Percentiles rank a stretch among this genome's conserved stretches.
phyloP scores from a whole-genome alignment of 2,113 vertebrate genomes.

The Casuarius casuarius region DNA sequence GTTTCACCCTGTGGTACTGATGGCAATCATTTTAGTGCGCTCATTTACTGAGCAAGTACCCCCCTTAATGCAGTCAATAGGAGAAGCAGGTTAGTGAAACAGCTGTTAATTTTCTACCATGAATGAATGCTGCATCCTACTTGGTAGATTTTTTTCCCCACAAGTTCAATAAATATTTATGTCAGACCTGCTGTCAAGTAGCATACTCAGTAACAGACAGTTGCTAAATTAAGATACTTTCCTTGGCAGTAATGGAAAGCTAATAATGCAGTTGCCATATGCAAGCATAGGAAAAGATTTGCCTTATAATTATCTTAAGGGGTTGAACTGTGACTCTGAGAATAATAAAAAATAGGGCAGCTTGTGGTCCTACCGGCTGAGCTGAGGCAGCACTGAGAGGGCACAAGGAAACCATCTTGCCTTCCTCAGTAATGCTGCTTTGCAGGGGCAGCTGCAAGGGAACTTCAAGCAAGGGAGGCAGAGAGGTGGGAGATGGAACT shows the following conservation, averaged over 20 bases:
- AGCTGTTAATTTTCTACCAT: not conserved
- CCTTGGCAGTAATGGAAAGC: constrained; percentile 29
- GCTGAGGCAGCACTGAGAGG: not conserved
- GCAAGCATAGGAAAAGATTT: constrained; percentile 17
- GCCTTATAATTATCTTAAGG: constrained; percentile 21
- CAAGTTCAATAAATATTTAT: constrained; percentile 52
- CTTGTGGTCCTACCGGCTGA: not conserved
- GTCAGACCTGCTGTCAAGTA: constrained; percentile 13
- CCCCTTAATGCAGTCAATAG: not conserved
- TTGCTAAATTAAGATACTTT: constrained; percentile 59
- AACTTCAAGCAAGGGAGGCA: not conserved
- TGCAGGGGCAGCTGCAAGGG: not conserved
- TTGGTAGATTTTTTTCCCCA: not conserved
- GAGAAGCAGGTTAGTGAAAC: constrained; percentile 18
- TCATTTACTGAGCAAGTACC: not conserved
- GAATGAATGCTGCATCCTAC: not conserved
- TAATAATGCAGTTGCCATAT: constrained; percentile 31
- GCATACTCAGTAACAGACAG: constrained; percentile 28
- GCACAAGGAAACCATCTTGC: not conserved
- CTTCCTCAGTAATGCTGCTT: not conserved
- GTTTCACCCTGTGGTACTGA: not conserved
- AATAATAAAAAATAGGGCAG: not conserved
- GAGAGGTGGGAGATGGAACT: not conserved
- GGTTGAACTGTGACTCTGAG: not conserved
- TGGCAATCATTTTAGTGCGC: not conserved